Evolutionary conservation across 1,140 invertebrate species (phyloP), one percentile per base, ranked within the genome.

Genomic region (Cydia strobilella): DNA sequence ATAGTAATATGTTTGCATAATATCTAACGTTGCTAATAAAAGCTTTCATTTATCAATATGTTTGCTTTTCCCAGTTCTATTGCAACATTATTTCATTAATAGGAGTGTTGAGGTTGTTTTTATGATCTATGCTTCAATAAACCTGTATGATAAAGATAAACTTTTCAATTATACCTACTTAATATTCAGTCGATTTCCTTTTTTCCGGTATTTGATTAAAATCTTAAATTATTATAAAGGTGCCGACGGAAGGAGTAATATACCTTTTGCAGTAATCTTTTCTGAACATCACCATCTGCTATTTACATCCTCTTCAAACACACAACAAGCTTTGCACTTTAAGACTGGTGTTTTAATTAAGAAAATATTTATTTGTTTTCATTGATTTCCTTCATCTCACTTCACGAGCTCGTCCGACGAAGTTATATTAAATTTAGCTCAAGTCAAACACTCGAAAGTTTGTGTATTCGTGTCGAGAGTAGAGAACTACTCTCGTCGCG

Each of bases 341-440:
- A 80, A 84, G 82, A 72, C 79, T 77, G 71, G 66, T 66, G 39
- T 73, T 79, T 80, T 80, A 82, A 82, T 83, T 77, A 81, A 75
- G 62, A 72, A 78, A 78, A 78, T 80, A 79, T 81, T 79, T 83
- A 79, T 76, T 81, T 76, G 71, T 75, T 72, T 69, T 25, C 76
- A 79, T 75, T 77, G 75, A 73, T 78, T 76, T 82, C 74, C 54
- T 76, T 65, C 73, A 77, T 81, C 72, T 81, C 82, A 86, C 82
- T 80, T 72, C 75, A 73, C 73, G 59, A 79, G 77, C 79, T 79
- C 72, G 77, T 78, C 76, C 75, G 27, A 65, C 72, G 74, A 78
- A 82, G 78, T 83, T 84, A 79, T 79, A 81, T 82, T 81, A 82
- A 83, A 78, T 80, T 84, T 82, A 59, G 51, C 75, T 51, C 63